phyloP scores from a whole-genome alignment of 2,113 vertebrate genomes.

The Nothoprocta perdicaria region DNA sequence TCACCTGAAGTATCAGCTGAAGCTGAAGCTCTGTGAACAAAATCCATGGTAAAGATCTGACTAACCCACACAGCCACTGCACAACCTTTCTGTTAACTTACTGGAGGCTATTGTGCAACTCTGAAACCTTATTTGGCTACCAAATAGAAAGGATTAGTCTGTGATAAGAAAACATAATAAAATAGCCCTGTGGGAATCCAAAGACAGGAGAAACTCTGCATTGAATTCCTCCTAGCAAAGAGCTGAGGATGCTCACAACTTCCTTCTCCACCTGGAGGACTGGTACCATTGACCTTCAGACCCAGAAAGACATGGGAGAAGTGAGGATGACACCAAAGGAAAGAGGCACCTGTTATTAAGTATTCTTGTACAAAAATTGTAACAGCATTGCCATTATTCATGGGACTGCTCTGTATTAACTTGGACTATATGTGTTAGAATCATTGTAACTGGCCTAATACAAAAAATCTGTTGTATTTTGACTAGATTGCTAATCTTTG shows the following conservation, averaged over 20 bases:
- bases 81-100: not conserved
- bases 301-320: no score
- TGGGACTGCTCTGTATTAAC: not conserved
- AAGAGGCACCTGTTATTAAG: not conserved
- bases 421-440: not conserved
- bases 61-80: fast-evolving
- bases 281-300: not conserved
- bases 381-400: not conserved
- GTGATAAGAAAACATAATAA: not conserved
- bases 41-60: not conserved
- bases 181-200: not conserved
- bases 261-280: not conserved
- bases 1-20: not conserved
- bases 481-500: not conserved
- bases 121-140: not conserved
- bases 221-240: not conserved
- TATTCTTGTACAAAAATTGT: not conserved
- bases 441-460: not conserved
- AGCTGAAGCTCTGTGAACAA: not conserved
- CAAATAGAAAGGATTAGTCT: not conserved
- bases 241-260: not conserved
- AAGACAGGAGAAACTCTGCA: not conserved
- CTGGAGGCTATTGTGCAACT: not conserved
- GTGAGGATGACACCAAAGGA: not conserved
- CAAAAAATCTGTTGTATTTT: not conserved